Evolutionary conservation across 2,113 vertebrate genomes (phyloP).

Genomic region (Bostrychus sinensis): DNA sequence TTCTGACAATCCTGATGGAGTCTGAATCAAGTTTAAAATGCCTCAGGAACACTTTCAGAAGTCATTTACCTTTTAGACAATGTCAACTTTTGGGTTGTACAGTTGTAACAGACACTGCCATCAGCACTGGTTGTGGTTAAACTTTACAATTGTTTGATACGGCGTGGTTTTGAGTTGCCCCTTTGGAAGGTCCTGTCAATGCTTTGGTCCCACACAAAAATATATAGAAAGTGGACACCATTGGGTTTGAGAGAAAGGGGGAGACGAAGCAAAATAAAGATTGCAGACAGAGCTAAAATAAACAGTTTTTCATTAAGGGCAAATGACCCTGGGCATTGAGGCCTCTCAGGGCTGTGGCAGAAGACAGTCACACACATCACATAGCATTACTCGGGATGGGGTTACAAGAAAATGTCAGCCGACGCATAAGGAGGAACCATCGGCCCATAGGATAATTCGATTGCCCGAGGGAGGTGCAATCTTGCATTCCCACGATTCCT

Average conservation of each 20-base stretch:
- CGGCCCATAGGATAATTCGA: slow-evolving; percentile 81
- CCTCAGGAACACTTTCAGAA: too few species aligned
- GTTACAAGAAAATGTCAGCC: slow-evolving; percentile 82
- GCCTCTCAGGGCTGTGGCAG: slow-evolving; percentile 75
- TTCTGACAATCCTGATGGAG: too few species aligned
- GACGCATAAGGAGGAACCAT: slow-evolving; percentile 79
- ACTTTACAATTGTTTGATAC: slow-evolving; percentile 43
- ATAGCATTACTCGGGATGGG: slow-evolving; percentile 80
- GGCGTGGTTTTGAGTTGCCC: slow-evolving; percentile 66
- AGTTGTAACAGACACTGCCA: slow-evolving; percentile 50
- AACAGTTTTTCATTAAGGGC: slow-evolving; percentile 70
- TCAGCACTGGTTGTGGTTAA: slow-evolving; percentile 41
- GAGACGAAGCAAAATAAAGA: slow-evolving; percentile 48
- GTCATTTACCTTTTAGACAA: not conserved
- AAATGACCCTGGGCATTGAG: slow-evolving; percentile 53
- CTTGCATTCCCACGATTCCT: slow-evolving; percentile 81
- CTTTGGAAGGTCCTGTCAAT: slow-evolving; percentile 67
- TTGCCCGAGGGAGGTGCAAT: slow-evolving; percentile 77
- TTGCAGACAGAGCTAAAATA: slow-evolving; percentile 68
- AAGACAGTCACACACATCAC: slow-evolving; percentile 81
- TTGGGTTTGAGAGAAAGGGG: slow-evolving; percentile 36
- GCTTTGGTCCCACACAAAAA: slow-evolving; percentile 61
- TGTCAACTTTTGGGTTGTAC: not conserved
- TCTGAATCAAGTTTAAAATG: too few species aligned
- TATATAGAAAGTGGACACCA: slow-evolving; percentile 69